A percentile compares a stretch with the other conserved stretches of the same genome.
Conservation (phyloP, 2,888 invertebrate genomes). For the Drosophila peninsularis region DNA sequence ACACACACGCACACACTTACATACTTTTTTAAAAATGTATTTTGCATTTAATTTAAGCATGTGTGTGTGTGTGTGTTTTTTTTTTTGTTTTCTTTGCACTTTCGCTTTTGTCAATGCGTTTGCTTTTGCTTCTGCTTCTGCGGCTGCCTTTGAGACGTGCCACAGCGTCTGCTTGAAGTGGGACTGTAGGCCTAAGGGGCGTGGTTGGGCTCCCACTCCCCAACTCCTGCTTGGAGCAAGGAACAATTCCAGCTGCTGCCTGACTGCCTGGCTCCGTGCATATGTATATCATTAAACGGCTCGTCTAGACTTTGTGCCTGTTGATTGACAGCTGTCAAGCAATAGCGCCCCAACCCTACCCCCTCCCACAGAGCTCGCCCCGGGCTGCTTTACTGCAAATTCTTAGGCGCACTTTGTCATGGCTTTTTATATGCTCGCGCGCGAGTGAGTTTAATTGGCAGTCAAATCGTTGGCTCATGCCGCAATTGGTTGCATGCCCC, state of each 20-base stretch:
- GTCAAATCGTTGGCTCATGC: slow-evolving; percentile 48
- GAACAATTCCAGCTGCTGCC: neutral
- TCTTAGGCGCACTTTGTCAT: slow-evolving; percentile 50
- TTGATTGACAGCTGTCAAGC: slow-evolving; percentile 61
- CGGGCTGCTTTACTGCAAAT: slow-evolving; percentile 14
- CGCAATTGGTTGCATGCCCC: slow-evolving; percentile 48
- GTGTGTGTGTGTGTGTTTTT: slow-evolving; percentile 20
- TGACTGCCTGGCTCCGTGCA: slow-evolving; percentile 25
- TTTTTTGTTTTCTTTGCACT: slow-evolving; percentile 48
- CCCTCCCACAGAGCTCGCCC: no score
- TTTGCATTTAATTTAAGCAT: slow-evolving; percentile 60
- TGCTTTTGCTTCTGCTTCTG: slow-evolving; percentile 23
- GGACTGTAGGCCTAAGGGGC: neutral
- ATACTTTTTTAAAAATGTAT: slow-evolving; percentile 40
- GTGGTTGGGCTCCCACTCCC: neutral
- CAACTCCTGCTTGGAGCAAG: neutral
- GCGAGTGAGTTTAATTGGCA: slow-evolving; percentile 55
- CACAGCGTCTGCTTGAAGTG: slow-evolving; percentile 1
- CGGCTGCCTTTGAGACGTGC: slow-evolving; percentile 33
- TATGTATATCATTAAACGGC: slow-evolving; percentile 66
- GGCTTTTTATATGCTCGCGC: slow-evolving; percentile 52
- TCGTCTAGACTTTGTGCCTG: slow-evolving; percentile 62
- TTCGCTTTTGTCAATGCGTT: slow-evolving; percentile 59
- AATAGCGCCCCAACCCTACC: neutral
- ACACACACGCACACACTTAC: neutral